Percentiles rank a stretch among this genome's conserved stretches.
These are phyloP conservation scores for Limnothrissa miodon DNA, from an alignment of 2,113 vertebrate species.

Conservation along the genomic window DNA sequence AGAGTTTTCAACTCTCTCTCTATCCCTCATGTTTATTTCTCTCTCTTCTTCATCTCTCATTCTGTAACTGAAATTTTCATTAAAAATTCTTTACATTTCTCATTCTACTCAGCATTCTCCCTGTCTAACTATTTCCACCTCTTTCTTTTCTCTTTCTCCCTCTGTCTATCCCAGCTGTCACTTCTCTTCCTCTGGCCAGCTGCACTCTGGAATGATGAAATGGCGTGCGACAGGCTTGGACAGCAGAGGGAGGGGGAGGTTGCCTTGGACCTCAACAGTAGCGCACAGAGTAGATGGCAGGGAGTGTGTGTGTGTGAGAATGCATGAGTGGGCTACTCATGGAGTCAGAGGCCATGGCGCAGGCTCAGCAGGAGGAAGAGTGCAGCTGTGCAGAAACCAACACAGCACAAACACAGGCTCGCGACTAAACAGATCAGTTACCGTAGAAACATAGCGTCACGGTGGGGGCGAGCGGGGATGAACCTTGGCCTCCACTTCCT, in stretches of 20 bases:
- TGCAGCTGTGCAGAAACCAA: background rate
- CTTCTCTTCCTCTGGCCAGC: slow-evolving; percentile 17
- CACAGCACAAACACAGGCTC: background rate
- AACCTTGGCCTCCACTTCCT: slow-evolving; percentile 24
- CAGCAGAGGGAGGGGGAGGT: background rate
- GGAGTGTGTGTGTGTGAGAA: background rate
- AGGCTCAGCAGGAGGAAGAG: background rate
- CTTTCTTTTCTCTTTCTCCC: background rate
- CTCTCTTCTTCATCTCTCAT: background rate
- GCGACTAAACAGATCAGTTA: background rate
- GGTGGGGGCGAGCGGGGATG: background rate
- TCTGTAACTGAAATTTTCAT: no score
- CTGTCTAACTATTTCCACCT: background rate
- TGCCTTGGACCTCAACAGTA: background rate
- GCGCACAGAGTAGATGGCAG: background rate
- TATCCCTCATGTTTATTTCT: background rate
- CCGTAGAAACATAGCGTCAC: background rate
- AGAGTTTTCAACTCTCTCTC: background rate
- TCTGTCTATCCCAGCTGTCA: slow-evolving; percentile 31
- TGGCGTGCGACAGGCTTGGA: slow-evolving; percentile 26
- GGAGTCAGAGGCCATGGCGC: background rate
- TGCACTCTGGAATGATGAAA: slow-evolving; percentile 43
- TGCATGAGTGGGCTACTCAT: background rate
- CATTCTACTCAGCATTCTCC: background rate
- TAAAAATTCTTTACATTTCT: background rate